Evolutionary conservation across 1,140 invertebrate species (phyloP).

Genomic region (Pseudomyrmex flavicornis): DNA sequence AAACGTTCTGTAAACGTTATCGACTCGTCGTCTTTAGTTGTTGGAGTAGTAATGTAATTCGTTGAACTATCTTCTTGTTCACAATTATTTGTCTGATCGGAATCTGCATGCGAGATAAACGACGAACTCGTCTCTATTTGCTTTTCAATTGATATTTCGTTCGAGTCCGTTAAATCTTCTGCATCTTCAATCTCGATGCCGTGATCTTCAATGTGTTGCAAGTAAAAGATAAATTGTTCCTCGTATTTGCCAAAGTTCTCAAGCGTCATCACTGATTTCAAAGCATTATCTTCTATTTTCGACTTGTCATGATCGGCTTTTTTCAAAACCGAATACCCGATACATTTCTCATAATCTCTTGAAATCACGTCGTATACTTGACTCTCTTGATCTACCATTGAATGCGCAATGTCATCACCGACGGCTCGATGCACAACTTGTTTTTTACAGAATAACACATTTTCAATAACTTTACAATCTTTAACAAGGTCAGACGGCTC

Average conservation of each 20-base stretch:
- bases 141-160: constrained; percentile 75
- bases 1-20: background rate
- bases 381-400: constrained; percentile 65
- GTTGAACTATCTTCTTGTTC: background rate
- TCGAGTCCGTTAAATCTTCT: constrained; percentile 10
- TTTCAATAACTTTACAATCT: constrained; percentile 59
- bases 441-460: constrained; percentile 72
- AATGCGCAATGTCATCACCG: constrained; percentile 55
- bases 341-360: constrained; percentile 79
- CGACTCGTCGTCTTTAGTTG: background rate
- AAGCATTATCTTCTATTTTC: constrained; percentile 37
- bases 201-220: constrained; percentile 78
- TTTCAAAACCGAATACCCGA: constrained; percentile 75
- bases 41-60: background rate
- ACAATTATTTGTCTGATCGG: constrained; percentile 3
- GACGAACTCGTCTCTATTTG: constrained; percentile 76
- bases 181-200: constrained; percentile 71
- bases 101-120: constrained; percentile 62
- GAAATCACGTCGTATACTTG: constrained; percentile 76
- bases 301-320: constrained; percentile 66
- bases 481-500: constrained; percentile 48
- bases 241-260: constrained; percentile 78
- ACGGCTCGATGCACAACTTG: constrained; percentile 60
- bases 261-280: constrained; percentile 49
- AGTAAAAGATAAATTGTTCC: constrained; percentile 78